Evolutionary conservation across 2,797 vertebrate species (phyloP), one percentile per base, ranked within the genome.

Genomic region (Percopsis omiscomaycus): DNA sequence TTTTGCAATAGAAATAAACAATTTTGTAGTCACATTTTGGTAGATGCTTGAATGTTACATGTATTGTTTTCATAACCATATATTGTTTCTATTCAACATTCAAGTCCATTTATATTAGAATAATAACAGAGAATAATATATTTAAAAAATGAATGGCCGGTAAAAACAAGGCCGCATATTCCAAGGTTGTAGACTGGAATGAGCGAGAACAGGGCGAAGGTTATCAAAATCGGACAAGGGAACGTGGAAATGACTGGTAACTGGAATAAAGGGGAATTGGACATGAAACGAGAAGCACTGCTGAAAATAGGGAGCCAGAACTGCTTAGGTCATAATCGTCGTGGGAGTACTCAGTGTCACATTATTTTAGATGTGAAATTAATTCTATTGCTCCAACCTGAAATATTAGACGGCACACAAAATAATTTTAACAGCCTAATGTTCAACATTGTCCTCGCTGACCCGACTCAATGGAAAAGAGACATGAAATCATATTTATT

Each of bases 321-420:
- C n/a, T 52, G 58, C 9, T 4, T 61, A 55, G 55, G 55, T 71
- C 52, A 53, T 46, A 70, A 53, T 53, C 6, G 9, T 52, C 22
- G 64, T 68, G 72, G 64, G 55, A 71, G 69, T 77, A 27, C 55
- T 74, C 66, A 59, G 73, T 78, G 80, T 84, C 82, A 81, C 85
- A 73, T 83, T 66, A 78, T 83, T 65, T 85, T 83, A 77, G 83
- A 81, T 81, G 68, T 83, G 74, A 82, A 81, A 79, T 83, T 42
- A 84, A 85, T 64, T 83, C 63, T 79, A 54, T 52, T 77, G 72
- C 71, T 75, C 51, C 71, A 75, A 66, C 59, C 69, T 84, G 85
- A 88, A 91, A 89, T 75, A 50, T 84, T 74, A 83, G 67, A 83
- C 81, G 49, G 54, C 59, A 72, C 58, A 74, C 73, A 64, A 71